Evolutionary conservation across 1,140 invertebrate genomes (phyloP), one percentile per base, ranked within the genome.

Genomic region (Cherax destructor): DNA sequence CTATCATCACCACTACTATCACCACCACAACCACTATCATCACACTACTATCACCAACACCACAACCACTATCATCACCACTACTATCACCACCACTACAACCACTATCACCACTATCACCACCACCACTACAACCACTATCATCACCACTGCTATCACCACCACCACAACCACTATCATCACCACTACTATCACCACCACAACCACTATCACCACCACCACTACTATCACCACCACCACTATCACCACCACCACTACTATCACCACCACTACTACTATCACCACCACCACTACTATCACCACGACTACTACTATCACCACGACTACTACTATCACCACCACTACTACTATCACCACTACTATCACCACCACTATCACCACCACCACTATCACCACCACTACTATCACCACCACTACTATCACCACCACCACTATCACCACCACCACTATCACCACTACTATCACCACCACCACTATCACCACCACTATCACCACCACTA

Each of bases 341-440:
- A 69, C 65, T 69, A 69, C 65, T 69, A 69, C 65, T 69, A 69
- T n/a, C n/a, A 69, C n/a, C 65, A 69, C 65, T 69, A 69, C 65
- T 69, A 69, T n/a, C n/a, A 69, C 65, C n/a, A 69, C 65, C n/a
- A 69, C 65, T 69, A 69, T 69, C n/a, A 69, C 65, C n/a, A 69
- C 65, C n/a, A 69, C 65, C n/a, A 69, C 65, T 69, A 69, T n/a
- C n/a, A 69, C 65, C n/a, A 69, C 65, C n/a, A 69, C 65, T 69
- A 69, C 65, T 69, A 69, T n/a, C 65, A 69, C 65, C n/a, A 69
- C 65, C n/a, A 69, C 65, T 69, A 69, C 65, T 69, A 69, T n/a
- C n/a, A 69, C 65, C n/a, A 69, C 65, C n/a, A 69, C 65, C n/a
- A 69, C 65, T 69, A 69, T n/a, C n/a, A 69, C 65, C n/a, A 69